These are phyloP conservation scores for Hydractinia echinata DNA, from an alignment of 30 jellyfish, hydroid and myxozoan genomes.

Conservation along the genomic window DNA sequence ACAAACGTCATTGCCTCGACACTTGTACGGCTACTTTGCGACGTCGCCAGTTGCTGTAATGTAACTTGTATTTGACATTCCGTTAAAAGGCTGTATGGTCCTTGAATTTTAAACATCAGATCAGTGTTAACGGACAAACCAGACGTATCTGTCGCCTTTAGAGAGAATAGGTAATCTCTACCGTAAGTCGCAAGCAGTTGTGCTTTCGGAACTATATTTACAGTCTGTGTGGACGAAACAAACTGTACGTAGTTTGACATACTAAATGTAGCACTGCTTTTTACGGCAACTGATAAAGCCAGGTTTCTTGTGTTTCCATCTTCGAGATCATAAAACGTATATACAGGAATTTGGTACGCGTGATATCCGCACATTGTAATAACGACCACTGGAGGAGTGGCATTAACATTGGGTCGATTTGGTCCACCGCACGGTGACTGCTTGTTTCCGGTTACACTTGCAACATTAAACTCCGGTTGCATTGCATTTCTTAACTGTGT, in stretches of 20 bases:
- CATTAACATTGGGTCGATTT: slow-evolving; percentile 31
- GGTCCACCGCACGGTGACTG: slow-evolving; percentile 22
- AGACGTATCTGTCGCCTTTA: slow-evolving; percentile 41
- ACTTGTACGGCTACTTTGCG: slow-evolving; percentile 2
- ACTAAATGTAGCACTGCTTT: slow-evolving; percentile 7
- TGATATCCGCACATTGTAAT: slow-evolving; percentile 13
- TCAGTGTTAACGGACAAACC: slow-evolving; percentile 24
- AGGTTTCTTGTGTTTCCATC: slow-evolving; percentile 44
- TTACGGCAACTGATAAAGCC: slow-evolving; percentile 6
- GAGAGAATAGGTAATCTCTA: neutral
- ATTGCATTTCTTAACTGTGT: slow-evolving; percentile 1
- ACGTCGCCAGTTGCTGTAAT: neutral
- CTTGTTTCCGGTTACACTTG: neutral
- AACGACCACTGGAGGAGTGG: slow-evolving; percentile 14
- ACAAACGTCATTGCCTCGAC: slow-evolving; percentile 13
- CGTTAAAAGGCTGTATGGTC: slow-evolving; percentile 24
- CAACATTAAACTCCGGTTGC: slow-evolving; percentile 20
- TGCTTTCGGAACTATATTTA: slow-evolving; percentile 33
- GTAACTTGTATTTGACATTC: slow-evolving; percentile 38
- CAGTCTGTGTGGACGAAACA: slow-evolving; percentile 26
- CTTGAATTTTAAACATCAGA: slow-evolving; percentile 13
- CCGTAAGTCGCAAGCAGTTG: neutral
- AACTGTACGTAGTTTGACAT: slow-evolving; percentile 2
- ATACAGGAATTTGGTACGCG: slow-evolving; percentile 31
- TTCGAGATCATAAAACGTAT: slow-evolving; percentile 43